These are phyloP conservation scores for Meteorus cinctellus DNA, from an alignment of 2,888 invertebrate genomes.

Conservation along the genomic window DNA sequence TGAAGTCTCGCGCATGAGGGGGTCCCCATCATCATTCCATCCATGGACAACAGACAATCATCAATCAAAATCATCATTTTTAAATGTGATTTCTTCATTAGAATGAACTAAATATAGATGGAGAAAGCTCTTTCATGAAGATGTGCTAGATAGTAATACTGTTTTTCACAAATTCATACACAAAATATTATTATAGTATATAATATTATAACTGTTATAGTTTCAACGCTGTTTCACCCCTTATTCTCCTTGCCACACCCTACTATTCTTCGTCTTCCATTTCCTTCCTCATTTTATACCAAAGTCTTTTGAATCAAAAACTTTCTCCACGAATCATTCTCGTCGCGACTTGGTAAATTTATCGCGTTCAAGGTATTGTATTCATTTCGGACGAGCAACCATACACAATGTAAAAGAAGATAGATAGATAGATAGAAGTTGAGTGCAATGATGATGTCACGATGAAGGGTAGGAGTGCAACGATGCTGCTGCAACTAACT, in stretches of 20 bases:
- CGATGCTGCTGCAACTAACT: background rate
- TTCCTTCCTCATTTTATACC: conserved; percentile 53
- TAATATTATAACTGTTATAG: background rate
- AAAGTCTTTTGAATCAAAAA: conserved; percentile 8
- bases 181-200: background rate
- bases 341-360: conserved; percentile 10
- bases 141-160: too few species aligned
- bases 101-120: background rate
- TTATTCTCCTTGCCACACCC: conserved; percentile 28
- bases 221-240: conserved; percentile 4
- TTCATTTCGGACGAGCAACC: background rate
- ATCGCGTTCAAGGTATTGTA: conserved; percentile 8
- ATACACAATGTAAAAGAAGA: conserved; percentile 9
- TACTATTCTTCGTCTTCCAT: conserved; percentile 39
- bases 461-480: background rate
- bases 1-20: background rate
- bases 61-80: conserved; percentile 24
- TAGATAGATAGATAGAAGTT: background rate
- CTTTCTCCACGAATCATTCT: conserved; percentile 3
- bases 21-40: background rate
- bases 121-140: too few species aligned
- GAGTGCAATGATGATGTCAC: background rate
- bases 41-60: background rate
- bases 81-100: background rate
- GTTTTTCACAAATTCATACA: too few species aligned